phyloP scores from a whole-genome alignment of 2,797 vertebrate species.

The Chromis chromis region DNA sequence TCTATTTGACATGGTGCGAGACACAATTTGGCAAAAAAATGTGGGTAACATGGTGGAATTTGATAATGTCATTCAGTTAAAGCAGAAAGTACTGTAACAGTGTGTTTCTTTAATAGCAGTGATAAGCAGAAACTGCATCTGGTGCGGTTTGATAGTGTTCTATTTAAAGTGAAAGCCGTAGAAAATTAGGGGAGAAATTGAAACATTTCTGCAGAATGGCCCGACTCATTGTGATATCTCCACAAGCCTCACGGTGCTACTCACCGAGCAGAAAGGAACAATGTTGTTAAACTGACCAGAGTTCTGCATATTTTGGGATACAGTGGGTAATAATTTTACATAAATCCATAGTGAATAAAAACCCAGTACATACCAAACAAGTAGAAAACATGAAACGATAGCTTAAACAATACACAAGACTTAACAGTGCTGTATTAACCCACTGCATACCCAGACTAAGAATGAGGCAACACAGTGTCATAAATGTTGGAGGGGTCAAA shows the following conservation, averaged over 20 bases:
- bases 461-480: conserved; percentile 24
- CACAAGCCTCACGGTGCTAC: neutral
- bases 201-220: conserved; percentile 41
- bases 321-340: conserved; percentile 11
- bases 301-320: conserved; percentile 17
- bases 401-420: conserved; percentile 4
- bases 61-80: conserved; percentile 36
- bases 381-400: conserved; percentile 13
- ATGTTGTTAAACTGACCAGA: conserved; percentile 5
- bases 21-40: conserved; percentile 19
- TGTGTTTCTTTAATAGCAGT: conserved; percentile 45
- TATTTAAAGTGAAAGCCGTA: conserved; percentile 41
- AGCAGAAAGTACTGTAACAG: conserved; percentile 13
- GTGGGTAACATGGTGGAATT: conserved; percentile 22
- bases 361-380: conserved; percentile 2
- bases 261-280: conserved; percentile 5
- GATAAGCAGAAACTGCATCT: conserved; percentile 53
- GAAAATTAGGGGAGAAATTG: conserved; percentile 42
- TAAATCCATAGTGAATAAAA: conserved; percentile 14
- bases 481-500: neutral
- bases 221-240: conserved; percentile 27
- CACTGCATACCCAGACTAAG: neutral
- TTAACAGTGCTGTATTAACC: neutral
- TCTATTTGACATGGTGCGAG: neutral
- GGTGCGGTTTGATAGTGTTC: conserved; percentile 46